Conservation (phyloP, 2,797 vertebrate species). For the Dallia pectoralis region DNA sequence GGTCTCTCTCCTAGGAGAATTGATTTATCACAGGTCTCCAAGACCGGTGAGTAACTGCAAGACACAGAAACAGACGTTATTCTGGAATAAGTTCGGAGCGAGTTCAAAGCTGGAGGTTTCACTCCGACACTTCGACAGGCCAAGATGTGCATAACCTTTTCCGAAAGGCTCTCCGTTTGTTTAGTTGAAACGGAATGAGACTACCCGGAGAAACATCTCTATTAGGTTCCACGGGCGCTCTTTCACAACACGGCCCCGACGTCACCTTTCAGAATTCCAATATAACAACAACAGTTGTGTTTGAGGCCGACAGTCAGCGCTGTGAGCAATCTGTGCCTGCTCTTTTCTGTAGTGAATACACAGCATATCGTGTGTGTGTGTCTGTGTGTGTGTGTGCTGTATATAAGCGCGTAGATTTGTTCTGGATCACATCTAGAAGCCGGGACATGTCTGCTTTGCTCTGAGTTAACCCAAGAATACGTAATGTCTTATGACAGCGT, state of each 20-base stretch:
- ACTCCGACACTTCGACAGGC: conserved; percentile 9
- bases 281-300: not conserved
- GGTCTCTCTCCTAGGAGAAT: conserved; percentile 13
- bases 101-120: conserved; percentile 29
- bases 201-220: not conserved
- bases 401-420: no score
- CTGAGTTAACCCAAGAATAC: conserved; percentile 37
- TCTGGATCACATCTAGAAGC: conserved; percentile 25
- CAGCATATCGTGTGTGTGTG: no score
- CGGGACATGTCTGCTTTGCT: conserved; percentile 40
- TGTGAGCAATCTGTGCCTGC: not conserved
- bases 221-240: not conserved
- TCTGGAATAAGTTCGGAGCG: conserved; percentile 22
- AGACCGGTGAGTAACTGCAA: not conserved
- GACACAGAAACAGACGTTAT: not conserved
- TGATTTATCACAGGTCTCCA: conserved; percentile 46
- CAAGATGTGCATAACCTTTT: not conserved
- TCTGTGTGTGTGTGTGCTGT: no score
- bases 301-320: not conserved
- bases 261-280: not conserved
- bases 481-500: not conserved
- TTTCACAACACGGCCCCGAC: not conserved
- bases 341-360: not conserved
- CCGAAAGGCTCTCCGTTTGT: not conserved
- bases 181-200: not conserved